A percentile compares a stretch with the other conserved stretches of the same genome.
phyloP scores from a whole-genome alignment of 2,113 vertebrate genomes.

The Strigops habroptila region DNA sequence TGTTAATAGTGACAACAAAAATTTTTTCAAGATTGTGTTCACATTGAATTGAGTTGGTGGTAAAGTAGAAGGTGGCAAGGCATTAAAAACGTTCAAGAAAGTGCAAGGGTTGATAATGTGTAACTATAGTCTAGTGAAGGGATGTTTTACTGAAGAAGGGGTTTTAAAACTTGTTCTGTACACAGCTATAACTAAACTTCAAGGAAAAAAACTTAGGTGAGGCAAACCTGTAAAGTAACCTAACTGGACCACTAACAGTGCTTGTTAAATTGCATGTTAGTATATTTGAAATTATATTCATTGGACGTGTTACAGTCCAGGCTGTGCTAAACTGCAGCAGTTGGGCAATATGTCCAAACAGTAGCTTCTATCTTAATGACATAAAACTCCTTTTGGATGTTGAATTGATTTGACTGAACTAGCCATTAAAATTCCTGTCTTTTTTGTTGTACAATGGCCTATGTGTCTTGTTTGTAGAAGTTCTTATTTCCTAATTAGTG shows the following conservation, averaged over 20 bases:
- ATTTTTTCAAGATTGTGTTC: neutral
- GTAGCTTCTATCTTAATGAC: neutral
- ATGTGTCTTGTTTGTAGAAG: neutral
- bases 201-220: neutral
- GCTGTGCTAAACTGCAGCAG: neutral
- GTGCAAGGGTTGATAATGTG: neutral
- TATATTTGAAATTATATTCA: neutral
- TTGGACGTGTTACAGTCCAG: neutral
- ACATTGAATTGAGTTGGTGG: neutral
- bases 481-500: neutral
- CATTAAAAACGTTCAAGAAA: neutral
- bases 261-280: neutral
- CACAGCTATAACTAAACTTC: neutral
- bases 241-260: neutral
- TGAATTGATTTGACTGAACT: neutral
- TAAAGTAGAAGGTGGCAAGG: neutral
- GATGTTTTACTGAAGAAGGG: neutral
- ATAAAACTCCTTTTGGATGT: neutral
- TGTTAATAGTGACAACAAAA: neutral
- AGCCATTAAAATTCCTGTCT: neutral
- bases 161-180: neutral
- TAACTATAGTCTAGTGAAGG: neutral
- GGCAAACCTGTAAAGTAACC: neutral
- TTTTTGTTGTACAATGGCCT: neutral
- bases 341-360: neutral